These are phyloP conservation scores for Conus ventricosus DNA, from an alignment of 1,140 invertebrate genomes.

Conservation along the genomic window DNA sequence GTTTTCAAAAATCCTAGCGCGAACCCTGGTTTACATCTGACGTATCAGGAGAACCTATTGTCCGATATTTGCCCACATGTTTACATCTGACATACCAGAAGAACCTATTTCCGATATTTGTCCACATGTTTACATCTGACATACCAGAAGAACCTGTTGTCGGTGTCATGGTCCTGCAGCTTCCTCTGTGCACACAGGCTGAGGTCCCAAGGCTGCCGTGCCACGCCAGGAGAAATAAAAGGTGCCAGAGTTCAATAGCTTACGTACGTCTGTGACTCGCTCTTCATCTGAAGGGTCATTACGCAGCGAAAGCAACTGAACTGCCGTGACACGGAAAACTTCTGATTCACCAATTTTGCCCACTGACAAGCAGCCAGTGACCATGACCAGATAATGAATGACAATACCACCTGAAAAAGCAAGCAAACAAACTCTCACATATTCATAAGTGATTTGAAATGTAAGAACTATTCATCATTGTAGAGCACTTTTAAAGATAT, in stretches of 20 bases:
- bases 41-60: too few species aligned
- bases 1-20: too few species aligned
- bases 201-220: slow-evolving; percentile 83
- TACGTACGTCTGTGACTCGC: slow-evolving; percentile 86
- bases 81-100: too few species aligned
- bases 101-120: too few species aligned
- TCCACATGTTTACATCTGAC: not conserved
- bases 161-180: slow-evolving; percentile 85
- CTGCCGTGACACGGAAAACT: slow-evolving; percentile 94
- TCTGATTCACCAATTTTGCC: slow-evolving; percentile 95
- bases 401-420: not conserved
- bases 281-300: slow-evolving; percentile 86
- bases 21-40: too few species aligned
- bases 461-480: too few species aligned
- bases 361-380: slow-evolving; percentile 95
- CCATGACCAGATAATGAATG: slow-evolving; percentile 90
- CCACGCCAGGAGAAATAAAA: slow-evolving; percentile 94
- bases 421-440: not conserved
- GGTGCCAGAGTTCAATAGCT: slow-evolving; percentile 95
- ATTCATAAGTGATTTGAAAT: too few species aligned
- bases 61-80: too few species aligned
- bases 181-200: slow-evolving; percentile 94
- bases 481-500: too few species aligned
- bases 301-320: slow-evolving; percentile 90
- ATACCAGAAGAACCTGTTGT: slow-evolving; percentile 96